These are phyloP conservation scores for Pungitius pungitius DNA, from an alignment of 2,113 vertebrate genomes.

Conservation along the genomic window DNA sequence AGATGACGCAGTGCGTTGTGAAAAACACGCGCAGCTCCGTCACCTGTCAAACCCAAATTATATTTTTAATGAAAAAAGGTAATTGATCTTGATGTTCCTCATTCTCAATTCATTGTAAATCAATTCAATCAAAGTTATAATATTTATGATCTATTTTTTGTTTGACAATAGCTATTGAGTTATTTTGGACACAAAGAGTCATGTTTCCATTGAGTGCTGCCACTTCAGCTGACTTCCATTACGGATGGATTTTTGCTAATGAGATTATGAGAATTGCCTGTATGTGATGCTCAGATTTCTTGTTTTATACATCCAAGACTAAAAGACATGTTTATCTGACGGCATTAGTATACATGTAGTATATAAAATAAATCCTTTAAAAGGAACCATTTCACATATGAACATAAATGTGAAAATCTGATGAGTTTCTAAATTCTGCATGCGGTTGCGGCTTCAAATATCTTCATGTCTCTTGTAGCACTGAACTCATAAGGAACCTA, in stretches of 20 bases:
- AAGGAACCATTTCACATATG: background rate
- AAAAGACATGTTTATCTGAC: background rate
- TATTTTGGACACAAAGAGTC: background rate
- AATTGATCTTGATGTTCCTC: background rate
- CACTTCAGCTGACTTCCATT: background rate
- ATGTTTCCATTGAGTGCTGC: background rate
- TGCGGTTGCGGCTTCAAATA: background rate
- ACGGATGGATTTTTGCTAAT: background rate
- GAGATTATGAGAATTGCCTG: background rate
- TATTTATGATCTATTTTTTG: background rate
- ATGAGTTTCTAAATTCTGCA: slow-evolving; percentile 2
- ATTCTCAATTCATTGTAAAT: background rate
- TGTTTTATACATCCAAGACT: background rate
- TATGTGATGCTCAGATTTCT: background rate
- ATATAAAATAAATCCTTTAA: background rate
- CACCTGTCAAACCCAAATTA: background rate
- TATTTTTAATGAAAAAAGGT: background rate
- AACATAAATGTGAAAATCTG: background rate
- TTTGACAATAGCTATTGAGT: background rate
- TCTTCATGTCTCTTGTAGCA: background rate
- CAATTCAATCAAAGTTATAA: background rate
- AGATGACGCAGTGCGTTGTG: background rate
- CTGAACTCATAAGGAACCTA: slow-evolving; percentile 20
- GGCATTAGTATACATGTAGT: too few relatives aligned
- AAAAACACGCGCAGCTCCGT: background rate